A percentile compares a stretch with the other conserved stretches of the same genome.
phyloP scores from a whole-genome alignment of 2,113 vertebrate species.

The Hippocampus barbouri region DNA sequence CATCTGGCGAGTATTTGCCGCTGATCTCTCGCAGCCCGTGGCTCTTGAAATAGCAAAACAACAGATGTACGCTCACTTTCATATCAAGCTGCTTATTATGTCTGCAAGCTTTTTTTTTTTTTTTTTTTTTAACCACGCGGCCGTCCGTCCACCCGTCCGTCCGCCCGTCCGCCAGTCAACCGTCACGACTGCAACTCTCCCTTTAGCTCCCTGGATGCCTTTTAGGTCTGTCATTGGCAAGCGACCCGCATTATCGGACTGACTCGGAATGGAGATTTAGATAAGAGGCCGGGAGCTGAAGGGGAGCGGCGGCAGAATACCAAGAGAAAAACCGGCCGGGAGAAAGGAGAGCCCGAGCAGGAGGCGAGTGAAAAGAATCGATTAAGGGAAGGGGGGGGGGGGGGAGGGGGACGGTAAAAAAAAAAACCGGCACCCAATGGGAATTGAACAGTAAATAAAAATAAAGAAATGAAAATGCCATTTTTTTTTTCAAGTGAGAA shows the following conservation, averaged over 20 bases:
- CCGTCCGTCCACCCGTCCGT: slow-evolving; percentile 9
- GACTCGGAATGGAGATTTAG: slow-evolving; percentile 66
- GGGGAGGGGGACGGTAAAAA: not conserved
- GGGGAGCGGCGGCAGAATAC: slow-evolving; percentile 43
- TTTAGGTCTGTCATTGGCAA: slow-evolving; percentile 68
- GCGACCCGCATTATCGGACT: slow-evolving; percentile 68
- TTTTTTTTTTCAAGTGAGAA: too few relatives aligned
- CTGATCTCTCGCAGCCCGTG: slow-evolving; percentile 44
- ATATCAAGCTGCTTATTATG: slow-evolving; percentile 47
- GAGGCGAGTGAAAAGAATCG: not conserved
- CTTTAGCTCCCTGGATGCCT: slow-evolving; percentile 52
- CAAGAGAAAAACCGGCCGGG: not conserved
- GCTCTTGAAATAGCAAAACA: slow-evolving; percentile 51
- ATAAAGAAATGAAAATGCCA: not conserved
- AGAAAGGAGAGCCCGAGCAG: not conserved
- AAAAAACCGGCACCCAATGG: not conserved
- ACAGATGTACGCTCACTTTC: slow-evolving; percentile 48
- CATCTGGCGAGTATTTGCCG: slow-evolving; percentile 28
- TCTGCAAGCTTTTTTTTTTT: slow-evolving; percentile 29
- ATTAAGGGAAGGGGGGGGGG: not conserved
- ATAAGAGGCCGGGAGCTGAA: slow-evolving; percentile 65
- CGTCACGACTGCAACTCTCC: slow-evolving; percentile 10
- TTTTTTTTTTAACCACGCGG: not conserved
- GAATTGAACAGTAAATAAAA: not conserved
- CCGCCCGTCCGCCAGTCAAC: slow-evolving; percentile 30